phyloP scores from a whole-genome alignment of 1,140 invertebrate genomes.

The Subanguina moxae region DNA sequence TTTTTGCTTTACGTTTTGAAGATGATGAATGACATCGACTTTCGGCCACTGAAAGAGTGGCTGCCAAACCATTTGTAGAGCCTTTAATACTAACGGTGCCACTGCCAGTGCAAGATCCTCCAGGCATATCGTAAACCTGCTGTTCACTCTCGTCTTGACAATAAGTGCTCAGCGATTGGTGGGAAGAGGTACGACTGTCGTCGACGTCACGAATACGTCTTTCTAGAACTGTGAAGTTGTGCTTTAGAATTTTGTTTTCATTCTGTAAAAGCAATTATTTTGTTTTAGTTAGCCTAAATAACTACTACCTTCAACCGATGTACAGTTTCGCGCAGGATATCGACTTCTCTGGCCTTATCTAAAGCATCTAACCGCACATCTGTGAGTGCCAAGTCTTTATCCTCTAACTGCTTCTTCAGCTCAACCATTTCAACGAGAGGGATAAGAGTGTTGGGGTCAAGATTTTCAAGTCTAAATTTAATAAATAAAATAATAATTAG shows the following conservation, averaged over 20 bases:
- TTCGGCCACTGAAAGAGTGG: not conserved
- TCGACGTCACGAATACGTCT: constrained; percentile 24
- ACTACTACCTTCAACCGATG: constrained; percentile 81
- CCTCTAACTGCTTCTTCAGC: constrained; percentile 81
- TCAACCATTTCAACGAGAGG: constrained; percentile 57
- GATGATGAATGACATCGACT: constrained; percentile 22
- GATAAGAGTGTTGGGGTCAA: not conserved
- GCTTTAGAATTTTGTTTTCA: constrained; percentile 47
- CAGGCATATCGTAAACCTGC: not conserved
- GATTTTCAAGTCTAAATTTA: not conserved
- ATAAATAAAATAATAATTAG: no score
- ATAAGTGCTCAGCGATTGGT: constrained; percentile 40
- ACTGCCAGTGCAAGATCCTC: not conserved
- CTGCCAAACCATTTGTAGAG: not conserved
- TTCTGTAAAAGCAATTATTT: constrained; percentile 35
- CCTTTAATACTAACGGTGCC: not conserved
- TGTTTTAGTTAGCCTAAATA: not conserved
- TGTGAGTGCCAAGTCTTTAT: constrained; percentile 91
- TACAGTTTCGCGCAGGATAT: constrained; percentile 89
- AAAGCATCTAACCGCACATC: constrained; percentile 91
- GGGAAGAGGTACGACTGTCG: constrained; percentile 37
- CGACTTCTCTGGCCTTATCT: constrained; percentile 90
- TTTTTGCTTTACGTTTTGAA: constrained; percentile 29
- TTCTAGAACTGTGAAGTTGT: constrained; percentile 41
- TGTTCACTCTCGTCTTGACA: constrained; percentile 31